phyloP scores from a whole-genome alignment of 1,140 invertebrate genomes.

The Trachymyrmex cornetzi region DNA sequence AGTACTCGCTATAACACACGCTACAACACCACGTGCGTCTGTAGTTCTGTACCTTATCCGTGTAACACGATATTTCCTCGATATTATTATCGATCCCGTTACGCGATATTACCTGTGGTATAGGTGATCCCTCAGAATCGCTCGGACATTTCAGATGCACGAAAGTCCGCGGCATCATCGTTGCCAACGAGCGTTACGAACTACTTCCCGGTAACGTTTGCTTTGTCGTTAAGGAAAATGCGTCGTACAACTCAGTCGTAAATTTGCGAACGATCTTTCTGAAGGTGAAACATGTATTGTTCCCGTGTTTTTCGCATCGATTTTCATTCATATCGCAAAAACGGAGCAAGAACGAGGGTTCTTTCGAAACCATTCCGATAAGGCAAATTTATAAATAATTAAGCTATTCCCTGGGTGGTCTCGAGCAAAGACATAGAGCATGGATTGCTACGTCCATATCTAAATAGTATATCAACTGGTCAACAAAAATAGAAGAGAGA shows the following conservation, averaged over 20 bases:
- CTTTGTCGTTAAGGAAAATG: not conserved
- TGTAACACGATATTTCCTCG: slow-evolving; percentile 63
- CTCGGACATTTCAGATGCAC: slow-evolving; percentile 25
- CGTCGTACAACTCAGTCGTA: not conserved
- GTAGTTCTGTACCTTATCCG: slow-evolving; percentile 18
- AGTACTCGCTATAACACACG: not conserved
- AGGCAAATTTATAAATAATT: too few relatives aligned
- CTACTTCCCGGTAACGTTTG: not conserved
- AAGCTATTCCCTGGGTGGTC: too few relatives aligned
- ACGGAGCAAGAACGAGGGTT: not conserved
- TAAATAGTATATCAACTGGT: too few relatives aligned
- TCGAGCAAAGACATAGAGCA: too few relatives aligned
- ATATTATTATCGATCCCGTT: slow-evolving; percentile 71
- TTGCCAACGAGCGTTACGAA: slow-evolving; percentile 41
- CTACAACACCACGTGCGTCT: not conserved
- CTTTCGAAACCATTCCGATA: not conserved
- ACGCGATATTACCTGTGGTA: slow-evolving; percentile 41
- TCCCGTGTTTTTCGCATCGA: not conserved
- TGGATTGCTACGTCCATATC: too few relatives aligned
- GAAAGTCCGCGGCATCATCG: slow-evolving; percentile 35
- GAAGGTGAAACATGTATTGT: not conserved
- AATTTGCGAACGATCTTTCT: not conserved
- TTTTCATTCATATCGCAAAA: not conserved
- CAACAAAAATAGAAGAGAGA: too few relatives aligned
- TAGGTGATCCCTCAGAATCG: not conserved